These are phyloP conservation scores for Eurois occulta DNA, from an alignment of 2,888 invertebrate species.

Conservation along the genomic window DNA sequence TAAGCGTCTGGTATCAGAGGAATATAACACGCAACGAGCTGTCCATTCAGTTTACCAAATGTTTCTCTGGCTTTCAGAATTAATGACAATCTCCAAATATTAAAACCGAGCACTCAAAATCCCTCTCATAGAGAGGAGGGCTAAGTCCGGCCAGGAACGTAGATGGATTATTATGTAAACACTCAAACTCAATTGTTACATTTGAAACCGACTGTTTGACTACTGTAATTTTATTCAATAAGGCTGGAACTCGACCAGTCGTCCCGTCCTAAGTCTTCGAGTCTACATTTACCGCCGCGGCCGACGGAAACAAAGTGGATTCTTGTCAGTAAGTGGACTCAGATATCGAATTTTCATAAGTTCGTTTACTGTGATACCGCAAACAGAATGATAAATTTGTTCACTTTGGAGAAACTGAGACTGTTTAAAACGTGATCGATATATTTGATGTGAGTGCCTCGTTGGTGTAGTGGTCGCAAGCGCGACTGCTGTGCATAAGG, in stretches of 20 bases:
- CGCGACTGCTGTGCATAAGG: too few relatives aligned
- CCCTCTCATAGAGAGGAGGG: not conserved
- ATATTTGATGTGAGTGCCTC: not conserved
- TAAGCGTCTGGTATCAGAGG: too few relatives aligned
- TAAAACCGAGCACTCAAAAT: not conserved
- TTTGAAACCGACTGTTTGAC: not conserved
- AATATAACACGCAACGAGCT: too few relatives aligned
- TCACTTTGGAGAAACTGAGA: not conserved
- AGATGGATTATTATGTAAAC: not conserved
- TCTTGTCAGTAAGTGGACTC: constrained; percentile 30
- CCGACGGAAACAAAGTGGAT: constrained; percentile 39
- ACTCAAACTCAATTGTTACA: not conserved
- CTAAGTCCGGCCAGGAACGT: not conserved
- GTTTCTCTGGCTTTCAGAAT: too few relatives aligned
- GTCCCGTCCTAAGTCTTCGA: not conserved
- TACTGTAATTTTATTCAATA: constrained; percentile 40
- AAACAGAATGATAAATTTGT: constrained; percentile 31
- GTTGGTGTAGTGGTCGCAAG: too few relatives aligned
- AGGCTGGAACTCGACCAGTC: not conserved
- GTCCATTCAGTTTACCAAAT: too few relatives aligned
- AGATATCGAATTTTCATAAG: constrained; percentile 47
- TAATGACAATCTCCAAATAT: not conserved
- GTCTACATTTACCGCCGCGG: constrained; percentile 39
- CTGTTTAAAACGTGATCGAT: not conserved
- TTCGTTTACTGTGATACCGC: constrained; percentile 26